These are phyloP conservation scores for Linnaemya vulpina DNA, from an alignment of 2,888 invertebrate species.

Conservation along the genomic window DNA sequence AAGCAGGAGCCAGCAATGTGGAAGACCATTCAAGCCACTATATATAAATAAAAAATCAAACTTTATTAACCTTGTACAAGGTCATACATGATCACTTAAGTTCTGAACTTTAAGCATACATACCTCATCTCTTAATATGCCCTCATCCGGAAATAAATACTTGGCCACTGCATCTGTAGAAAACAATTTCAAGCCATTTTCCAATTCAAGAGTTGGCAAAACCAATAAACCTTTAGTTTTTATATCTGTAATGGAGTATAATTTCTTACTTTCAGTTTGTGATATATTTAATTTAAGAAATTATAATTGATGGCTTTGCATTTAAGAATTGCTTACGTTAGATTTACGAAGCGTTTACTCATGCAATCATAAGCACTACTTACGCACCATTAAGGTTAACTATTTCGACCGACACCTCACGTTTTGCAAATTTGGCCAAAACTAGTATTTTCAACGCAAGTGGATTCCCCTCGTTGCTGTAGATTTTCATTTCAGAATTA, in stretches of 20 bases:
- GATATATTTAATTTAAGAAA: neutral
- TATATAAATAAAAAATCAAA: slow-evolving; percentile 61
- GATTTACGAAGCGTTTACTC: neutral
- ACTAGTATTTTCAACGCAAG: slow-evolving; percentile 89
- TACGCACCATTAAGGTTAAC: slow-evolving; percentile 86
- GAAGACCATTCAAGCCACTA: slow-evolving; percentile 89
- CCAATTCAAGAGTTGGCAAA: slow-evolving; percentile 87
- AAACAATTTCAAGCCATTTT: slow-evolving; percentile 86
- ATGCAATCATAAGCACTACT: slow-evolving; percentile 7
- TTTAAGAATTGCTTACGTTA: neutral
- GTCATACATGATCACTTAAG: slow-evolving; percentile 17
- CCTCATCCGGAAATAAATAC: slow-evolving; percentile 85
- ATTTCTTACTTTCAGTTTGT: neutral
- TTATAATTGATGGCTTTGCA: neutral
- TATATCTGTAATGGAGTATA: slow-evolving; percentile 81
- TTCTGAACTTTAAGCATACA: slow-evolving; percentile 32
- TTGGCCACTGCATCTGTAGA: slow-evolving; percentile 88
- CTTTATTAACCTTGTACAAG: slow-evolving; percentile 61
- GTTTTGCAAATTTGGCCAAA: slow-evolving; percentile 87
- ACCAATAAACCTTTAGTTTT: slow-evolving; percentile 85
- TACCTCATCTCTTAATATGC: slow-evolving; percentile 82
- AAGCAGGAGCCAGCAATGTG: slow-evolving; percentile 85
- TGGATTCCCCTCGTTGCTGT: slow-evolving; percentile 90
- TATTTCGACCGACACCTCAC: slow-evolving; percentile 85
- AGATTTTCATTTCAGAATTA: slow-evolving; percentile 85